Conservation (phyloP, 2,113 vertebrate genomes). For the Odontesthes bonariensis region DNA sequence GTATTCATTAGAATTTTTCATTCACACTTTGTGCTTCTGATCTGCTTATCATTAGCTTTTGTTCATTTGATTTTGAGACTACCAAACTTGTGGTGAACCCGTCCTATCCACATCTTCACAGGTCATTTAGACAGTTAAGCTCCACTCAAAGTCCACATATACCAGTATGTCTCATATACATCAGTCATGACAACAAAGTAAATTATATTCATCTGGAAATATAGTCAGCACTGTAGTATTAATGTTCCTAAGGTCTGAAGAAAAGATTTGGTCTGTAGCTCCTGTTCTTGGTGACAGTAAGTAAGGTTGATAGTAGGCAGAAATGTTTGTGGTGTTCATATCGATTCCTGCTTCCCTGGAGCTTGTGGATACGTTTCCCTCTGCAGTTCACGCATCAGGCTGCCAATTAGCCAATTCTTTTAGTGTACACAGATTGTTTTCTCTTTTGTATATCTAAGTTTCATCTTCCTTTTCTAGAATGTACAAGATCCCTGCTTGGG, state of each 20-base stretch:
- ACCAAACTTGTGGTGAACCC: not conserved
- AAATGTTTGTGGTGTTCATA: conserved; percentile 47
- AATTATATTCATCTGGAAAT: not conserved
- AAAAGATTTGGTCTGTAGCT: conserved; percentile 7
- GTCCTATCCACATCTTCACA: not conserved
- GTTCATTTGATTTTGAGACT: not conserved
- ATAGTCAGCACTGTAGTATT: not conserved
- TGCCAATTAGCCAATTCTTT: conserved; percentile 58
- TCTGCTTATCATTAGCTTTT: not conserved
- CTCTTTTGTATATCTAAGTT: conserved; percentile 13
- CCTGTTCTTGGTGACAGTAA: conserved; percentile 40
- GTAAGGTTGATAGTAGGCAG: conserved; percentile 47
- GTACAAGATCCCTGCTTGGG: not conserved
- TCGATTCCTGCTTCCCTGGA: conserved; percentile 59
- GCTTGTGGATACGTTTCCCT: conserved; percentile 40
- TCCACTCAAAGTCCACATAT: too few relatives aligned
- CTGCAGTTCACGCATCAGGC: conserved; percentile 45
- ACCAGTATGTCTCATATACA: too few relatives aligned
- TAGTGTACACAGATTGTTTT: conserved; percentile 30
- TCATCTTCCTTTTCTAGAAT: conserved; percentile 2
- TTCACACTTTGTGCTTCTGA: not conserved
- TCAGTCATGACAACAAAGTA: not conserved
- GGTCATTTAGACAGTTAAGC: too few relatives aligned
- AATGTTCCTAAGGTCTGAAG: too few relatives aligned
- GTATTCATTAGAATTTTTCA: not conserved